phyloP scores from a whole-genome alignment of 2,888 invertebrate genomes.

The Amiota mariae region DNA sequence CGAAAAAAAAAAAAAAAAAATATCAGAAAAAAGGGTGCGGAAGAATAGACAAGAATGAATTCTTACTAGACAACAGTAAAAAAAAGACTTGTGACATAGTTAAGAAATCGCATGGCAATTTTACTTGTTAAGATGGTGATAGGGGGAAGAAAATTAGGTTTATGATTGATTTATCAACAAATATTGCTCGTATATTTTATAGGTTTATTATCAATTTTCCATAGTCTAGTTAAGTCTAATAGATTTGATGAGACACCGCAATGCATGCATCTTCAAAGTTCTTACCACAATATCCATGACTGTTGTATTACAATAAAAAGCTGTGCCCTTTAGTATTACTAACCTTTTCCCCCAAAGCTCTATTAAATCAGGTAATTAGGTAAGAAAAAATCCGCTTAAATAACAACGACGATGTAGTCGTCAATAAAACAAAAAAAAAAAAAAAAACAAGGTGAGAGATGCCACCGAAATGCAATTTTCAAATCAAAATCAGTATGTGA shows the following conservation, averaged over 20 bases:
- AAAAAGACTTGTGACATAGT: slow-evolving; percentile 48
- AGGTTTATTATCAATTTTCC: too few relatives aligned
- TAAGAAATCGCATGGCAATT: slow-evolving; percentile 38
- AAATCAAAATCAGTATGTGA: too few relatives aligned
- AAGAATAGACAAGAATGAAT: slow-evolving; percentile 34
- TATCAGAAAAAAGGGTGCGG: slow-evolving; percentile 32
- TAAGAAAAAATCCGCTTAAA: slow-evolving; percentile 62
- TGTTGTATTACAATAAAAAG: background rate
- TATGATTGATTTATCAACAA: background rate
- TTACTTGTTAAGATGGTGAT: too few relatives aligned
- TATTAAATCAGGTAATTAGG: slow-evolving; percentile 51
- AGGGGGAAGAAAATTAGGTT: slow-evolving; percentile 2
- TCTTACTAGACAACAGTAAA: slow-evolving; percentile 46
- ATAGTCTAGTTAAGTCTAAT: too few relatives aligned
- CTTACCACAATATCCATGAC: too few relatives aligned
- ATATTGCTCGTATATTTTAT: too few relatives aligned
- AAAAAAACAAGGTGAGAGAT: slow-evolving; percentile 32
- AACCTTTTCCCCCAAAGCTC: slow-evolving; percentile 33
- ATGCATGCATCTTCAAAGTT: too few relatives aligned
- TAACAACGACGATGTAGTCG: slow-evolving; percentile 41
- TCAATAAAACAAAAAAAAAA: too few relatives aligned
- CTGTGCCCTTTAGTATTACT: slow-evolving; percentile 32
- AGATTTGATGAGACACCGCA: too few relatives aligned
- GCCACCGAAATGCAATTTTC: background rate
- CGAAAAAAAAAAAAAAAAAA: slow-evolving; percentile 32